Evolutionary conservation across 2,797 vertebrate species (phyloP).

Genomic region (Diplodus puntazzo): DNA sequence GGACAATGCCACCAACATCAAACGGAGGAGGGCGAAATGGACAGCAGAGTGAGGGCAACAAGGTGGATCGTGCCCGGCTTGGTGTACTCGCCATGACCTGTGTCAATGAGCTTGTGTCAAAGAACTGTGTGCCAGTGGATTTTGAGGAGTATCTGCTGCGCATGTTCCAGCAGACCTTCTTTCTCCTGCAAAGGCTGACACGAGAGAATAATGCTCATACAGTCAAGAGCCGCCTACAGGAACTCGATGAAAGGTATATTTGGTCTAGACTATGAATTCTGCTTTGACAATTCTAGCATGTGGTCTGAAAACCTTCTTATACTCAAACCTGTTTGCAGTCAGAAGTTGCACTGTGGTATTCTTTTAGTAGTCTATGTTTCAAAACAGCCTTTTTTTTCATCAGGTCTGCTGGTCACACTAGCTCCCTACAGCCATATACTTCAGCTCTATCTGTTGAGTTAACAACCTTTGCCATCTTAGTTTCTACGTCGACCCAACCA

Average conservation of each 20-base stretch:
- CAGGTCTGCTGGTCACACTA: not conserved
- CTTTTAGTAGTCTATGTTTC: not conserved
- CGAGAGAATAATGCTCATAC: conserved; percentile 93
- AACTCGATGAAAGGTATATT: conserved; percentile 94
- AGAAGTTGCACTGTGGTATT: not conserved
- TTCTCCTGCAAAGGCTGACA: conserved; percentile 96
- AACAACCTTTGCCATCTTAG: not conserved
- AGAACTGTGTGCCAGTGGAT: conserved; percentile 99
- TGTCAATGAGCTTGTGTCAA: conserved; percentile 98
- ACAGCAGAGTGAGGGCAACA: conserved; percentile 71
- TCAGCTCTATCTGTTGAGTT: not conserved
- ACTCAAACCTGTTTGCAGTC: conserved; percentile 3
- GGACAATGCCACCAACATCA: conserved; percentile 67
- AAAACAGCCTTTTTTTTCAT: conserved; percentile 30
- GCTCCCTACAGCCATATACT: not conserved
- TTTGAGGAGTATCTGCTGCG: conserved; percentile 98
- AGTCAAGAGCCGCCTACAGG: conserved; percentile 94
- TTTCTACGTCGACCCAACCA: not conserved
- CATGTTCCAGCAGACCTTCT: conserved; percentile 99
- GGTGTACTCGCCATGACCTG: conserved; percentile 97
- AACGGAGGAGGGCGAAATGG: conserved; percentile 79
- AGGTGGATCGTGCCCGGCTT: conserved; percentile 90
- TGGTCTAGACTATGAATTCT: not conserved
- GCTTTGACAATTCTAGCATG: not conserved
- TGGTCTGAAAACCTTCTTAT: not conserved